phyloP scores from a whole-genome alignment of 2,797 vertebrate species.

The Apodemus agrarius region DNA sequence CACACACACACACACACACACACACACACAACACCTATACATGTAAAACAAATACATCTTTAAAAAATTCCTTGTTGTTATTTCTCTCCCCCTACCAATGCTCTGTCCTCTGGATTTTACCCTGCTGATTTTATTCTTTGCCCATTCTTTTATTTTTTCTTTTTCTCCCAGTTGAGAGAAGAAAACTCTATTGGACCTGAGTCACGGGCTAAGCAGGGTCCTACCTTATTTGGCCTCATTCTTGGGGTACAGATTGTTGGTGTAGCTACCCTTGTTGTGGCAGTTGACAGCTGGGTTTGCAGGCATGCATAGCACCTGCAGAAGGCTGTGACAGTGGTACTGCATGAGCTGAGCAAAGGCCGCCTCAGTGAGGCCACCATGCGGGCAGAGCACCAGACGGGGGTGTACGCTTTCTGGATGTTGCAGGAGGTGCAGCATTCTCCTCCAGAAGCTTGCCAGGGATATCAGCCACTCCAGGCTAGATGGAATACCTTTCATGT shows the following conservation, averaged over 20 bases:
- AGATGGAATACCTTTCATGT: background rate
- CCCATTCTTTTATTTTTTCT: background rate
- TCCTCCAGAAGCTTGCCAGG: background rate
- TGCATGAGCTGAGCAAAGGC: background rate
- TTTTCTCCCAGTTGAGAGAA: background rate
- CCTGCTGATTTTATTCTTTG: background rate
- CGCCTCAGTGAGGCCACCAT: background rate
- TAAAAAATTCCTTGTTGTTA: background rate
- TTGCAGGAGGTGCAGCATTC: background rate
- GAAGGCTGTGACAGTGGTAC: background rate
- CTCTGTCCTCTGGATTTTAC: conserved; percentile 19
- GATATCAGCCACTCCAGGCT: background rate
- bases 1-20: background rate
- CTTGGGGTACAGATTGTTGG: background rate
- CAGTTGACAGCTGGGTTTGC: background rate
- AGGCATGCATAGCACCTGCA: background rate
- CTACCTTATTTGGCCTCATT: background rate
- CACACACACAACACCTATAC: background rate
- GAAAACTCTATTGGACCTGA: background rate
- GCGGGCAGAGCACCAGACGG: background rate
- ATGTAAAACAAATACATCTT: background rate
- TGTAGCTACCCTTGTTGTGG: background rate
- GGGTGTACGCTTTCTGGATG: background rate
- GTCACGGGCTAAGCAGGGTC: background rate
- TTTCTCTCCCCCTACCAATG: background rate